These are phyloP conservation scores for Lepidurus packardi DNA, from an alignment of 1,140 invertebrate genomes.

Conservation along the genomic window DNA sequence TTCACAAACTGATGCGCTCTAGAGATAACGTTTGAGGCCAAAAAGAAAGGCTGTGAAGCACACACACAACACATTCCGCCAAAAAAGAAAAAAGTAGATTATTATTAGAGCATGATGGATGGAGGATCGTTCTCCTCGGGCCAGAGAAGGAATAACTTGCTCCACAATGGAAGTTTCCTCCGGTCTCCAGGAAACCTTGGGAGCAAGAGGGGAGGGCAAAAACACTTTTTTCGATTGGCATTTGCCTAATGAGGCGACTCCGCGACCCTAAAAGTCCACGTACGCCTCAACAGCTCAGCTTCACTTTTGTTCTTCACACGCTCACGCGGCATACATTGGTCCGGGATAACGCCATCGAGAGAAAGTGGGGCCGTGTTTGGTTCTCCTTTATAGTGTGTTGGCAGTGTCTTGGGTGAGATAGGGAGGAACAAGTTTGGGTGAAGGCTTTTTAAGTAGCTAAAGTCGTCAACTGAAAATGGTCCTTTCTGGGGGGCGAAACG, in stretches of 20 bases:
- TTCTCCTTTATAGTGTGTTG: too few species aligned
- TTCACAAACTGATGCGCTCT: background rate
- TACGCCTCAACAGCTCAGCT: too few species aligned
- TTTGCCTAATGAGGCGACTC: background rate
- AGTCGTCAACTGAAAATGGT: background rate
- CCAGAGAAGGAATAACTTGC: background rate
- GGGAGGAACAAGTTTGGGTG: too few species aligned
- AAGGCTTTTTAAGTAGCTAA: background rate
- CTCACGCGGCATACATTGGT: too few species aligned
- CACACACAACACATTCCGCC: too few species aligned
- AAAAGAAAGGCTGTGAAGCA: background rate
- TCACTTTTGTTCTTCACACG: too few species aligned
- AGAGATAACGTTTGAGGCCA: background rate
- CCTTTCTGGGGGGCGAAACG: too few species aligned
- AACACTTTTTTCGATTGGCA: background rate
- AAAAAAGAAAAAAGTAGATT: background rate
- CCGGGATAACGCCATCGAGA: too few species aligned
- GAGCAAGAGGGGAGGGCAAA: background rate
- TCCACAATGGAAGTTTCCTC: background rate
- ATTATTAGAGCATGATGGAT: conserved; percentile 14
- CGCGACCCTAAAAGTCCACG: background rate
- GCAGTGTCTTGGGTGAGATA: too few species aligned
- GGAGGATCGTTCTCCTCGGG: background rate
- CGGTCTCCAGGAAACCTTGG: background rate
- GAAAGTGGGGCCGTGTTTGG: too few species aligned